phyloP scores from a whole-genome alignment of 2,113 vertebrate genomes.

The Bagarius yarrelli region DNA sequence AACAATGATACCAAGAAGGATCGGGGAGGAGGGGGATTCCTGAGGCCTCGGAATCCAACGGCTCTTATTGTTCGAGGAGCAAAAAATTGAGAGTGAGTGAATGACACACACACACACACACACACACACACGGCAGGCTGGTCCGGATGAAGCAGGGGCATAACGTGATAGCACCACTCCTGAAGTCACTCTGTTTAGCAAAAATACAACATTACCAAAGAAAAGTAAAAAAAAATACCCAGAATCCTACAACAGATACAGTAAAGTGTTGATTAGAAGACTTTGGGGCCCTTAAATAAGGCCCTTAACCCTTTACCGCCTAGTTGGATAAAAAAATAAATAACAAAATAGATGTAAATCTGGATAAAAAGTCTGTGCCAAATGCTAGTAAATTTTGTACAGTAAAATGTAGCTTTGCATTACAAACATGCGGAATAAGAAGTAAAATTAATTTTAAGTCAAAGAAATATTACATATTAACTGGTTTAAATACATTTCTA shows the following conservation, averaged over 20 bases:
- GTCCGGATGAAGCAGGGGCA: background rate
- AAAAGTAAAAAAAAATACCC: background rate
- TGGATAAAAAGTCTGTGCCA: no score
- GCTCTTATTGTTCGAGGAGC: slow-evolving; percentile 64
- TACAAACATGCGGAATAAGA: no score
- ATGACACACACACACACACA: background rate
- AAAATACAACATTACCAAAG: background rate
- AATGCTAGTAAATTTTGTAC: no score
- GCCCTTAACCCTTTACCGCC: no score
- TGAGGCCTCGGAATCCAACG: slow-evolving; percentile 39
- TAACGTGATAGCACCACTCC: background rate
- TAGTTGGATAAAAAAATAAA: no score
- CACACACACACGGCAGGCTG: background rate
- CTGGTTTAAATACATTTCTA: no score
- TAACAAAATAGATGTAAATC: no score
- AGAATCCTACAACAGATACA: background rate
- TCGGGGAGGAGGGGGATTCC: slow-evolving; percentile 46
- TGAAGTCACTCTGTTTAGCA: background rate
- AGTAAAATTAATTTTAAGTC: no score
- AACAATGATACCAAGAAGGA: slow-evolving; percentile 58
- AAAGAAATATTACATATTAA: no score
- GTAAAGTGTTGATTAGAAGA: no score
- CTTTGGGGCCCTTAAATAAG: no score
- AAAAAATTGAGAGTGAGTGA: slow-evolving; percentile 42
- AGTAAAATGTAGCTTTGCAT: no score